Conservation (phyloP, 2,797 vertebrate species). For the Argentina silus region DNA sequence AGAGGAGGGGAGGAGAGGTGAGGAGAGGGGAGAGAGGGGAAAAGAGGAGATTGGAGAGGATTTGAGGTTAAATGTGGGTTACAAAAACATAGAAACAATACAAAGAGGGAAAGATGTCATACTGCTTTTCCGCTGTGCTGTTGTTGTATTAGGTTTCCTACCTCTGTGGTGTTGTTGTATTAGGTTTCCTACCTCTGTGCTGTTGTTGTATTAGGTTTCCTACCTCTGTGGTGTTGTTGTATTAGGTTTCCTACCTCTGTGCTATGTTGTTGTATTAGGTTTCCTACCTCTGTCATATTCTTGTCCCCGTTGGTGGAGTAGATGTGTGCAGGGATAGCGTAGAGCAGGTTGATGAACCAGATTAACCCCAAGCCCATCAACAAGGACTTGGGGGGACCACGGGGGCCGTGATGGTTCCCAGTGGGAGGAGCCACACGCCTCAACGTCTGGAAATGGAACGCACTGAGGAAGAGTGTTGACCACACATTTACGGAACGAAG, state of each 20-base stretch:
- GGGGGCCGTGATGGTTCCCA: constrained; percentile 17
- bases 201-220: constrained; percentile 20
- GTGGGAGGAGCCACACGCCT: constrained; percentile 64
- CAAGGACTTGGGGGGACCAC: constrained; percentile 50
- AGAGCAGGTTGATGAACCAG: constrained; percentile 78
- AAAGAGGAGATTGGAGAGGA: not conserved
- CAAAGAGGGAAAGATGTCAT: no score
- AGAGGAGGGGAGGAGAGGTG: not conserved
- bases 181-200: no score
- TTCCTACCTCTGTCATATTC: constrained; percentile 78
- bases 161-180: no score
- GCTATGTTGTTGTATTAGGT: not conserved
- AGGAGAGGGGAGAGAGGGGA: not conserved
- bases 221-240: constrained; percentile 81
- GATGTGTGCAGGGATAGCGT: constrained; percentile 78
- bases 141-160: no score
- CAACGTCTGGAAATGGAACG: constrained; percentile 79
- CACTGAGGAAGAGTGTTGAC: constrained; percentile 82
- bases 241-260: no score
- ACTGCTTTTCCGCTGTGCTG: no score
- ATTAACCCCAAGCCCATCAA: constrained; percentile 66
- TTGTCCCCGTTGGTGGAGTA: constrained; percentile 70
- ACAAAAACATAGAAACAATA: no score
- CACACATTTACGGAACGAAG: constrained; percentile 81
- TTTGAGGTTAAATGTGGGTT: no score